A percentile compares a stretch with the other conserved stretches of the same genome.
Evolutionary conservation across 2,888 invertebrate genomes (phyloP).

Genomic region (Hirtodrosophila confusa): DNA sequence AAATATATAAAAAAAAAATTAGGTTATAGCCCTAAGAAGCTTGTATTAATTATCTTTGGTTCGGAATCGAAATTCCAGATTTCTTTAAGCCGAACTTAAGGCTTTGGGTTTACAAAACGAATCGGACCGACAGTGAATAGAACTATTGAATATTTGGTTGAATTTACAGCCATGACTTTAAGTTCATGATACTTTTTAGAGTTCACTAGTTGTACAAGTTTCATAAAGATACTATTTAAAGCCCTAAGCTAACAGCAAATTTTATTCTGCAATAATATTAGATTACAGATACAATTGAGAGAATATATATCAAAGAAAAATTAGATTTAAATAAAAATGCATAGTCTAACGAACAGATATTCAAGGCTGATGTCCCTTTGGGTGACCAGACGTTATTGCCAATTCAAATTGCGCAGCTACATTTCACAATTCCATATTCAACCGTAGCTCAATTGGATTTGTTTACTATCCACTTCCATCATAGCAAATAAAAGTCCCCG

Average conservation of each 20-base stretch:
- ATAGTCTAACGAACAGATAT: not conserved
- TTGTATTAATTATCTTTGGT: no score
- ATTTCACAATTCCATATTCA: not conserved
- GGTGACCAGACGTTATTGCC: slow-evolving; percentile 11
- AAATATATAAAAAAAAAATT: no score
- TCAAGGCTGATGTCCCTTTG: slow-evolving; percentile 1
- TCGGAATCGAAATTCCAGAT: no score
- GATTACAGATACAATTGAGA: not conserved
- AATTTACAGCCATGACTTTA: no score
- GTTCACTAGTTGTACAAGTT: no score
- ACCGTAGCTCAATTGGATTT: slow-evolving; percentile 21
- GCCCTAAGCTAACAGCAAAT: not conserved
- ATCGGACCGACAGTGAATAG: no score
- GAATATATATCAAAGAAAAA: not conserved
- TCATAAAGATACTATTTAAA: no score
- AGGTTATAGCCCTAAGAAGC: no score
- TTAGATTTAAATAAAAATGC: not conserved
- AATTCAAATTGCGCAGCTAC: slow-evolving; percentile 13
- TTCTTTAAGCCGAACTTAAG: no score
- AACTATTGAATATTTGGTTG: no score
- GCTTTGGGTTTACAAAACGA: no score
- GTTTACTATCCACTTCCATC: slow-evolving; percentile 20
- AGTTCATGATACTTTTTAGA: no score
- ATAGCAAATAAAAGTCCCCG: slow-evolving; percentile 12
- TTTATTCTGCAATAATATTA: not conserved